Conservation (phyloP, 2,888 invertebrate species). For the Laspeyria flexula region DNA sequence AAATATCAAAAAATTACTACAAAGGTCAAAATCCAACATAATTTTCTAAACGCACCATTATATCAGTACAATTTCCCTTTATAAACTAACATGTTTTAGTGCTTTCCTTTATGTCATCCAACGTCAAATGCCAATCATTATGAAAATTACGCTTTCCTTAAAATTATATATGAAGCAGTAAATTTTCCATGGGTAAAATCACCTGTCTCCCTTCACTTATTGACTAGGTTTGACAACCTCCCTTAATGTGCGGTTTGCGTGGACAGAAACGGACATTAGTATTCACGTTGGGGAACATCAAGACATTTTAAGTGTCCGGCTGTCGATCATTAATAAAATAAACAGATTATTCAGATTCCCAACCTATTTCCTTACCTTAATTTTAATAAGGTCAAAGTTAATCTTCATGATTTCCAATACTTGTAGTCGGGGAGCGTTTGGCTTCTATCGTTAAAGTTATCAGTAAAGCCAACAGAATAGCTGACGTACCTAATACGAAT, state of each 20-base stretch:
- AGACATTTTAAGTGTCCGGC: constrained; percentile 72
- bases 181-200: constrained; percentile 29
- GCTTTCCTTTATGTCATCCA: not conserved
- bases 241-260: constrained; percentile 82
- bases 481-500: not conserved
- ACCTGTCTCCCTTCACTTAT: constrained; percentile 47
- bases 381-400: not conserved
- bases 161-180: constrained; percentile 5
- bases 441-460: constrained; percentile 20
- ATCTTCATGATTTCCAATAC: too few species aligned
- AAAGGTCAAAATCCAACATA: too few species aligned
- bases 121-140: not conserved
- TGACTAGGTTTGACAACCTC: constrained; percentile 69
- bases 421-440: not conserved
- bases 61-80: not conserved
- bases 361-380: not conserved
- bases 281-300: constrained; percentile 71
- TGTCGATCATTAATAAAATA: constrained; percentile 70
- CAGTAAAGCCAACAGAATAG: constrained; percentile 12
- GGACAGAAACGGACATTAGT: constrained; percentile 81
- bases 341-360: constrained; percentile 67
- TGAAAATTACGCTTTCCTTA: constrained; percentile 3
- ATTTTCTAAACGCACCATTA: too few species aligned
- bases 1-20: too few species aligned
- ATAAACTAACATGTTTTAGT: not conserved